These are phyloP conservation scores for Gnathonemus longibarbis DNA, from an alignment of 2,113 vertebrate species.

Conservation along the genomic window DNA sequence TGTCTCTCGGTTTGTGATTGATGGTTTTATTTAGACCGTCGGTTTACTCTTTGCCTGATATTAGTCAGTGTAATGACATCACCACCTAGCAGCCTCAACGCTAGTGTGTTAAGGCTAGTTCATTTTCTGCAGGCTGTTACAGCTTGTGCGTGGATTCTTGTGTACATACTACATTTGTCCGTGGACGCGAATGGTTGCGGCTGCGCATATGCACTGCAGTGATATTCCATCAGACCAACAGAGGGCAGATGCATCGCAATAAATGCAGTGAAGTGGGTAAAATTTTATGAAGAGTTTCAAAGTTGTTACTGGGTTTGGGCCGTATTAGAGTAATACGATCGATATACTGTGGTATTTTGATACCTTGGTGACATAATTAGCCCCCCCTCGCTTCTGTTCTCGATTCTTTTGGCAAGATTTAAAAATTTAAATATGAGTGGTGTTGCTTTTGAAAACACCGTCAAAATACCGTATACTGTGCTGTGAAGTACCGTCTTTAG, in stretches of 20 bases:
- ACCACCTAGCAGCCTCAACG: background rate
- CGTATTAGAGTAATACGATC: background rate
- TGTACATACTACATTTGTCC: background rate
- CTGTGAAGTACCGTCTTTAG: too few species aligned
- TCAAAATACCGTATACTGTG: too few species aligned
- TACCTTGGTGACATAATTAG: too few species aligned
- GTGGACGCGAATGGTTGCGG: background rate
- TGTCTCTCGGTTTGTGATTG: background rate
- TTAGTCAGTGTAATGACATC: background rate
- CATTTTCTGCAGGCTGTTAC: background rate
- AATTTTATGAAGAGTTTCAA: background rate
- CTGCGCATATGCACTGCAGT: background rate
- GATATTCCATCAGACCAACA: background rate
- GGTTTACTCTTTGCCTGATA: background rate
- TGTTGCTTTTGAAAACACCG: too few species aligned
- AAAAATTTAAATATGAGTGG: too few species aligned
- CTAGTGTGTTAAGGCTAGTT: background rate
- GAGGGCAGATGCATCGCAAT: background rate
- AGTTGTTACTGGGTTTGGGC: background rate
- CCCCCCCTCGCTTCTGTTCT: too few species aligned
- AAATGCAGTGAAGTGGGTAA: background rate
- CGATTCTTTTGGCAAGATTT: too few species aligned
- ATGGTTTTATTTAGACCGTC: background rate
- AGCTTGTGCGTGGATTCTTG: background rate
- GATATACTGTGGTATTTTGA: too few species aligned